Conservation (phyloP, 2,113 vertebrate genomes). For the Hemichromis elongatus region DNA sequence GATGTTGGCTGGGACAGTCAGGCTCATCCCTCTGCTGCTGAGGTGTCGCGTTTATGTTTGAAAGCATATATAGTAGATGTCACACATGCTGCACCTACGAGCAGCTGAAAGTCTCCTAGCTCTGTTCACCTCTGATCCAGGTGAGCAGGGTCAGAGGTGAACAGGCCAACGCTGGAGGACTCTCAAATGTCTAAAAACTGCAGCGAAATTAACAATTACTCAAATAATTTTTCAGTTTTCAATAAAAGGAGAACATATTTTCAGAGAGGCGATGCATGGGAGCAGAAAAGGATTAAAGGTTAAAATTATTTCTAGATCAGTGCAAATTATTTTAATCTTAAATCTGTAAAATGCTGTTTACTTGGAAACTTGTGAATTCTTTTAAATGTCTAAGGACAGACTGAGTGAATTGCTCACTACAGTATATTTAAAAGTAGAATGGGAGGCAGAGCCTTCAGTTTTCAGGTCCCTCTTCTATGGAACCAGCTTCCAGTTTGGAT, state of each 20-base stretch:
- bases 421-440: not conserved
- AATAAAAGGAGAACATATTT: not conserved
- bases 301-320: not conserved
- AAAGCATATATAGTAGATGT: not conserved
- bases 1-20: not conserved
- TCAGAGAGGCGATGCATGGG: not conserved
- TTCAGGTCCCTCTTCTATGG: not conserved
- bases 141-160: not conserved
- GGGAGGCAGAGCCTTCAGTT: not conserved
- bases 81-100: not conserved
- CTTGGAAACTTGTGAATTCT: rapidly evolving
- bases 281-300: not conserved
- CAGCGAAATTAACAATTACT: not conserved
- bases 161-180: not conserved
- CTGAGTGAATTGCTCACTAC: not conserved
- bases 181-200: not conserved
- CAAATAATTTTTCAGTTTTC: not conserved
- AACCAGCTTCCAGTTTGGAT: not conserved
- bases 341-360: not conserved
- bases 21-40: not conserved
- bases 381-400: not conserved
- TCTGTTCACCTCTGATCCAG: not conserved
- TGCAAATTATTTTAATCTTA: rapidly evolving
- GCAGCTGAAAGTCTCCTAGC: not conserved
- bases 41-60: not conserved